phyloP scores from a whole-genome alignment of 2,888 invertebrate genomes.

The Chrysolina haemoptera region DNA sequence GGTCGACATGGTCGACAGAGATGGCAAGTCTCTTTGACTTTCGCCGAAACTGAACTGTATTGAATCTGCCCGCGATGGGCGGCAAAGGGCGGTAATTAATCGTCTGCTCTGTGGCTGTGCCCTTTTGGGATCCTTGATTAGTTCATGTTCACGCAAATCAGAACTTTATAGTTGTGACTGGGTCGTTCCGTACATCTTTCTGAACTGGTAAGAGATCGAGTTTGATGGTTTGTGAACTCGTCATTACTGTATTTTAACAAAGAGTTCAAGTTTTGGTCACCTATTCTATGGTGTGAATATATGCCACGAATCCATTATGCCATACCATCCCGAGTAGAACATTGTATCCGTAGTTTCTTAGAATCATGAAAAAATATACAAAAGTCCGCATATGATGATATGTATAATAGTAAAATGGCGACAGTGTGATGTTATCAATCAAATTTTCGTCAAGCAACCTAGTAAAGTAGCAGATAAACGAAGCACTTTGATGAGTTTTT shows the following conservation, averaged over 20 bases:
- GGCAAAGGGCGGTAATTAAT: conserved; percentile 40
- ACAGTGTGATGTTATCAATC: too few relatives aligned
- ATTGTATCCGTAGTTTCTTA: too few relatives aligned
- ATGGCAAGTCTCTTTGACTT: conserved; percentile 37
- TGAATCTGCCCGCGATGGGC: conserved; percentile 34
- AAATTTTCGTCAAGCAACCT: too few relatives aligned
- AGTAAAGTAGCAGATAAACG: too few relatives aligned
- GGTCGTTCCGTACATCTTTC: conserved; percentile 10
- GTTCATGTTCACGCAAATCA: conserved; percentile 44
- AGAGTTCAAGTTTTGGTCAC: too few relatives aligned
- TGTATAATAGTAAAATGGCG: too few relatives aligned
- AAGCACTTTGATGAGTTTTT: too few relatives aligned
- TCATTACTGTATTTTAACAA: not conserved
- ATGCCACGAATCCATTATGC: too few relatives aligned
- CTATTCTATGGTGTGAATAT: too few relatives aligned
- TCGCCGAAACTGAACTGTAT: conserved; percentile 31
- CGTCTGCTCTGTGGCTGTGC: conserved; percentile 34
- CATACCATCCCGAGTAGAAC: too few relatives aligned
- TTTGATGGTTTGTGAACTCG: not conserved
- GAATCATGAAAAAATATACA: too few relatives aligned
- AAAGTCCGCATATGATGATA: too few relatives aligned
- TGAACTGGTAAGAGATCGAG: not conserved
- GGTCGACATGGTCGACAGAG: conserved; percentile 31
- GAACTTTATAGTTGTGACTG: conserved; percentile 21
- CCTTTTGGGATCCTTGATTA: conserved; percentile 42